phyloP scores from a whole-genome alignment of 1,140 invertebrate species.

The Pseudobourletiella spinata region DNA sequence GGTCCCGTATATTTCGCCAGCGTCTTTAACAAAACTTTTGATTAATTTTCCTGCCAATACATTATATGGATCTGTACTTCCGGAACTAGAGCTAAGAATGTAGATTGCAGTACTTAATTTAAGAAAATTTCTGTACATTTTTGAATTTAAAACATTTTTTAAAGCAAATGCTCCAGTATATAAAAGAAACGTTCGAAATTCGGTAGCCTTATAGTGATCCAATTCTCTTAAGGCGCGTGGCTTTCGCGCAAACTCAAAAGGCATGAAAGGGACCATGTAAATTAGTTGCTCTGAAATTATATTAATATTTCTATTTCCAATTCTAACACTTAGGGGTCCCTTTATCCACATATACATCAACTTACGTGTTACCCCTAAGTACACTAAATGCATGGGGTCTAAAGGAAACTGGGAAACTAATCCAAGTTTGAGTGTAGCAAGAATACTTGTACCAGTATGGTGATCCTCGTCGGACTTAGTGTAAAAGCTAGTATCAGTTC shows the following conservation, averaged over 20 bases:
- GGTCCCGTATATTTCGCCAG: not conserved
- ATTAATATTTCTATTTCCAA: conserved; percentile 5
- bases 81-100: conserved; percentile 19
- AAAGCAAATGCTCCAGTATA: conserved; percentile 43
- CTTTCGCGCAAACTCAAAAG: conserved; percentile 41
- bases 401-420: too few relatives aligned
- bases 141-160: conserved; percentile 35
- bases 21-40: not conserved
- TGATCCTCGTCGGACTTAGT: conserved; percentile 13
- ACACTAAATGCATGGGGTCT: too few relatives aligned
- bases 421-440: too few relatives aligned
- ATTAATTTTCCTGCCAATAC: not conserved
- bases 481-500: too few relatives aligned
- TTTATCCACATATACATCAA: conserved; percentile 37
- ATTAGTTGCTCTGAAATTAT: not conserved
- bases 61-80: not conserved
- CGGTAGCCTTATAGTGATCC: conserved; percentile 44
- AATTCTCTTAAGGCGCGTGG: conserved; percentile 39
- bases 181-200: conserved; percentile 43
- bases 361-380: conserved; percentile 37
- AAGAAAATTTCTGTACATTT: conserved; percentile 41
- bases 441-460: conserved; percentile 37
- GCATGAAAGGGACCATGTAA: conserved; percentile 22
- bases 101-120: conserved; percentile 38
- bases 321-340: conserved; percentile 12